These are phyloP conservation scores for Physeter macrocephalus DNA, from an alignment of 2,113 vertebrate genomes.

Conservation along the genomic window DNA sequence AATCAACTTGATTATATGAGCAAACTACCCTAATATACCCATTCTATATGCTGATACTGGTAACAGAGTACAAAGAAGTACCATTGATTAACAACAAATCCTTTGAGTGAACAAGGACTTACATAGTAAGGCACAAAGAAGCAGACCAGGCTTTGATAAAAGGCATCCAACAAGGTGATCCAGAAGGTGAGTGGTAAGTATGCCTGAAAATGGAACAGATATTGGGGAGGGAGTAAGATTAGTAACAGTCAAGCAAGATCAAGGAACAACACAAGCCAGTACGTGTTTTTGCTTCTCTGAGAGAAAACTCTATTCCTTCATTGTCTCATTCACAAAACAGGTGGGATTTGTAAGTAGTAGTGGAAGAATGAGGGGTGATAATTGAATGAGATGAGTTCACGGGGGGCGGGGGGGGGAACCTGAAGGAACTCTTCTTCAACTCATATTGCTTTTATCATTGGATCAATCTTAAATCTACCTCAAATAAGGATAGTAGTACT, in stretches of 20 bases:
- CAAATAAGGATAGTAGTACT: background rate
- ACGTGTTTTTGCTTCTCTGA: background rate
- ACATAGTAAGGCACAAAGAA: conserved; percentile 86
- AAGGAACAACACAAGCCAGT: background rate
- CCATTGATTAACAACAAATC: background rate
- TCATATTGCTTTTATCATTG: background rate
- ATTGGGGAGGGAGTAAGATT: background rate
- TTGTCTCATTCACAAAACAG: background rate
- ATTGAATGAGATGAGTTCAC: background rate
- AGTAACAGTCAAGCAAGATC: background rate
- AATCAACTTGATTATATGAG: background rate
- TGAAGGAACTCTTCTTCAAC: background rate
- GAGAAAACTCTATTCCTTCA: background rate
- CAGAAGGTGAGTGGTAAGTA: conserved; percentile 80
- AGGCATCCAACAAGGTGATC: conserved; percentile 84
- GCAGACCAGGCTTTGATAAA: conserved; percentile 86
- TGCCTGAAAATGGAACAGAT: conserved; percentile 72
- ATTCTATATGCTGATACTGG: background rate
- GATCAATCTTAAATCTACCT: background rate
- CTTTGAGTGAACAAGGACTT: conserved; percentile 64
- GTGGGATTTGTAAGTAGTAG: background rate
- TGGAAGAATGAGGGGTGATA: background rate
- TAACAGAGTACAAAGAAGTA: background rate
- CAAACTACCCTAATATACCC: background rate
- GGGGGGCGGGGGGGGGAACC: too few relatives aligned